Evolutionary conservation across 2,888 invertebrate species (phyloP).

Genomic region (Quadriops clusia): DNA sequence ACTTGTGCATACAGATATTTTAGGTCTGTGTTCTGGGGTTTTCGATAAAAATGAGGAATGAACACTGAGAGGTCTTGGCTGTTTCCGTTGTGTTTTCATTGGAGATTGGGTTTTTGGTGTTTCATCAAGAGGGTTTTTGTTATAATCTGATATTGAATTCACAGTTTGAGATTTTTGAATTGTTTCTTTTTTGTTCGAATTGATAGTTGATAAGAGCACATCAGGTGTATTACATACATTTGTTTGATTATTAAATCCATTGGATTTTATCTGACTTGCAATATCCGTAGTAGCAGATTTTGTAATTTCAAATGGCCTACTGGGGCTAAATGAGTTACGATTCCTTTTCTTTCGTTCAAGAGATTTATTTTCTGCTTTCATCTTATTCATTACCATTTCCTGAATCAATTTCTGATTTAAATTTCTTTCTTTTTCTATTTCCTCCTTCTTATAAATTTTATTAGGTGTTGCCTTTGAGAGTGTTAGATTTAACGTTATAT

Average conservation of each 20-base stretch:
- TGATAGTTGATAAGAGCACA: slow-evolving; percentile 26
- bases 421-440: slow-evolving; percentile 65
- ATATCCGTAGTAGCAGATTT: slow-evolving; percentile 31
- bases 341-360: slow-evolving; percentile 46
- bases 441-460: slow-evolving; percentile 43
- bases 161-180: slow-evolving; percentile 24
- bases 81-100: too few relatives aligned
- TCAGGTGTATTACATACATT: slow-evolving; percentile 23
- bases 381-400: slow-evolving; percentile 69
- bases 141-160: slow-evolving; percentile 5
- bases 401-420: slow-evolving; percentile 76
- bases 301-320: slow-evolving; percentile 25
- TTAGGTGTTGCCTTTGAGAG: too few relatives aligned
- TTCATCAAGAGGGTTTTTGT: background rate
- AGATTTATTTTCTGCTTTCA: slow-evolving; percentile 54
- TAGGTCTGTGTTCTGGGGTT: too few relatives aligned
- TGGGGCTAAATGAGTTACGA: slow-evolving; percentile 35
- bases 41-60: slow-evolving; percentile 19
- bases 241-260: slow-evolving; percentile 2
- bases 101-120: slow-evolving; percentile 1
- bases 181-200: too few relatives aligned
- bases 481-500: slow-evolving; percentile 19
- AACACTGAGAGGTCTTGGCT: slow-evolving; percentile 26
- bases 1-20: slow-evolving; percentile 6
- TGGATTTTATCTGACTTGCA: slow-evolving; percentile 10